These are phyloP conservation scores for Erinaceus europaeus DNA, from an alignment of 2,113 vertebrate species.

Conservation along the genomic window DNA sequence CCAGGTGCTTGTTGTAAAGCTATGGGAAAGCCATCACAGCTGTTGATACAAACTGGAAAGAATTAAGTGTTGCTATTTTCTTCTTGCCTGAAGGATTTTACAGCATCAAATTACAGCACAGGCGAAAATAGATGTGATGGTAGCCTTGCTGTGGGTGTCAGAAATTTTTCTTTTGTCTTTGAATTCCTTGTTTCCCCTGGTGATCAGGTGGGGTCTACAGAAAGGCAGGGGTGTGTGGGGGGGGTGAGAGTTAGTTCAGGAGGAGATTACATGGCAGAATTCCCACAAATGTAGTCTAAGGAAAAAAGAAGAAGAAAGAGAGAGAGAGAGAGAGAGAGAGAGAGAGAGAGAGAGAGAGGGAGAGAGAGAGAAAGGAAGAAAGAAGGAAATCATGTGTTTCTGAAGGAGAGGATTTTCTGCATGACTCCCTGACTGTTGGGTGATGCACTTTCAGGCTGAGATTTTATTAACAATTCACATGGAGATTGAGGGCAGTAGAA, in stretches of 20 bases:
- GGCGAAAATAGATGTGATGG: conserved; percentile 66
- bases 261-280: conserved; percentile 80
- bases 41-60: conserved; percentile 76
- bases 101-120: conserved; percentile 63
- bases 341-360: conserved; percentile 78
- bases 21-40: conserved; percentile 79
- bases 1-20: conserved; percentile 79
- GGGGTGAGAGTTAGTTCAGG: conserved; percentile 60
- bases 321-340: conserved; percentile 88
- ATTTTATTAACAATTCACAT: conserved; percentile 99
- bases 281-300: conserved; percentile 84
- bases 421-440: conserved; percentile 90
- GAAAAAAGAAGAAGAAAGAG: conserved; percentile 45
- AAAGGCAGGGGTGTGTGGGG: conserved; percentile 40
- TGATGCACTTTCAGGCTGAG: conserved; percentile 89
- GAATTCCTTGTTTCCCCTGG: conserved; percentile 46
- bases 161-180: conserved; percentile 55
- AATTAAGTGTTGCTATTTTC: conserved; percentile 67
- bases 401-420: conserved; percentile 86
- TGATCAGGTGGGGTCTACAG: conserved; percentile 79
- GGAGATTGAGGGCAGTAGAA: conserved; percentile 94
- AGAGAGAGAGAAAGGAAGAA: conserved; percentile 79
- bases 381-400: conserved; percentile 88
- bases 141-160: conserved; percentile 69
- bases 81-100: conserved; percentile 74